These are phyloP conservation scores for Lithophane socia DNA, from an alignment of 2,888 invertebrate species.

Conservation along the genomic window DNA sequence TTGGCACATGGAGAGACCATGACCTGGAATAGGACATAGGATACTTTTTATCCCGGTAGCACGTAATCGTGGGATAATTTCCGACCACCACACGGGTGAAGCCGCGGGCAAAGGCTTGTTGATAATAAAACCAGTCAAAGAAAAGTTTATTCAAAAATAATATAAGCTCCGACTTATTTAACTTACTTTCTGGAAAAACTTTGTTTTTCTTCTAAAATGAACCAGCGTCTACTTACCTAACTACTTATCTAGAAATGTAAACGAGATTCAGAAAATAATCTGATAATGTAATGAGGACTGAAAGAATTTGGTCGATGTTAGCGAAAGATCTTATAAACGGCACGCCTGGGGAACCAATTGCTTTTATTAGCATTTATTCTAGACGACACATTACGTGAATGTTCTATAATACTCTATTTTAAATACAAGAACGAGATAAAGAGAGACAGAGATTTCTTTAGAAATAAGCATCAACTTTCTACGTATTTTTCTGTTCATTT, in stretches of 20 bases:
- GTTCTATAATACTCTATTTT: neutral
- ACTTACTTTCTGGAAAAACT: neutral
- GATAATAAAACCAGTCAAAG: neutral
- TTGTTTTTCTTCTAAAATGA: slow-evolving; percentile 10
- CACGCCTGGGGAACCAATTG: slow-evolving; percentile 18
- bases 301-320: slow-evolving; percentile 33
- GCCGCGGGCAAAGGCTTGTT: too few relatives aligned
- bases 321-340: slow-evolving; percentile 41
- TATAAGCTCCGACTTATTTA: neutral
- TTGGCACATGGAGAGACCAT: too few relatives aligned
- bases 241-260: slow-evolving; percentile 37
- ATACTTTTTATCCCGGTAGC: too few relatives aligned
- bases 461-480: too few relatives aligned
- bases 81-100: too few relatives aligned
- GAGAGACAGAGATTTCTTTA: too few relatives aligned
- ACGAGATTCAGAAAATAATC: slow-evolving; percentile 49
- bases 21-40: too few relatives aligned
- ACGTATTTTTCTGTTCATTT: too few relatives aligned
- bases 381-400: slow-evolving; percentile 6
- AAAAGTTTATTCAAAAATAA: neutral
- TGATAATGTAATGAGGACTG: slow-evolving; percentile 50
- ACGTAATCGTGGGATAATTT: too few relatives aligned
- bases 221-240: slow-evolving; percentile 13
- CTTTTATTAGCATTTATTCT: slow-evolving; percentile 44
- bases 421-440: neutral